Base-by-base conservation (phyloP, 2,797 vertebrate species). In the Ciconia nigra region DNA sequence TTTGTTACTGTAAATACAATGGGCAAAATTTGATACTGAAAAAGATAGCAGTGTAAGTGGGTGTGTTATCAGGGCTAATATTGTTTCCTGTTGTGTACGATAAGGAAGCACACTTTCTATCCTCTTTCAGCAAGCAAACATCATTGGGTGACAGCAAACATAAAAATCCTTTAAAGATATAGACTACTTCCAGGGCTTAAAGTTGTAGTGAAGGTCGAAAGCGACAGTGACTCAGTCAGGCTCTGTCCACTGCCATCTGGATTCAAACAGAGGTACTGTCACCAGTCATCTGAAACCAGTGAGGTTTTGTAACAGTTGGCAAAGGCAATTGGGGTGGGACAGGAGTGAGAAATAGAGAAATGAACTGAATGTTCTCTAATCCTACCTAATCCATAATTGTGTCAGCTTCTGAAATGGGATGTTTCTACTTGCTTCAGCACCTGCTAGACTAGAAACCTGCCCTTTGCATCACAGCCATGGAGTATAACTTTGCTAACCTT, bases 401-500 rank as follows among this genome's bases (percentile, higher is more conserved):
- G 89, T 91, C 96, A 96, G 61, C 55, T 71, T 26, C 89, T 91
- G 89, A 83, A 86, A 87, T 62, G 67, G 90, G 88, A 89, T 66
- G 61, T 85, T 91, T 93, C 90, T 58, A 49, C 93, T 88, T 87
- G 83, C 72, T 93, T 73, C 96, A 94, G 89, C 91, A 96, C 67
- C 78, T 95, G 86, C 90, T 89, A 11, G 69, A 82, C 55, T 76
- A 87, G 88, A 97, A 97, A 95, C 55, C 57, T 95, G 92, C 95
- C 97, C 94, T 98, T 96, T 94, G 74, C 91, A 65, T 52, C 61
- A 11, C 52, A 91, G 86, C 73, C 73, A 71, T 1, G 59, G 77
- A 95, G 74, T 72, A 89, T 44, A 74, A 84, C 83, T 95, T 79
- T 67, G 29, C 91, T 94, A 95, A 96, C 97, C 96, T 98, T 97